Evolutionary conservation across 2,113 vertebrate genomes (phyloP), one percentile per base, ranked within the genome.

Genomic region (Nanger granti): DNA sequence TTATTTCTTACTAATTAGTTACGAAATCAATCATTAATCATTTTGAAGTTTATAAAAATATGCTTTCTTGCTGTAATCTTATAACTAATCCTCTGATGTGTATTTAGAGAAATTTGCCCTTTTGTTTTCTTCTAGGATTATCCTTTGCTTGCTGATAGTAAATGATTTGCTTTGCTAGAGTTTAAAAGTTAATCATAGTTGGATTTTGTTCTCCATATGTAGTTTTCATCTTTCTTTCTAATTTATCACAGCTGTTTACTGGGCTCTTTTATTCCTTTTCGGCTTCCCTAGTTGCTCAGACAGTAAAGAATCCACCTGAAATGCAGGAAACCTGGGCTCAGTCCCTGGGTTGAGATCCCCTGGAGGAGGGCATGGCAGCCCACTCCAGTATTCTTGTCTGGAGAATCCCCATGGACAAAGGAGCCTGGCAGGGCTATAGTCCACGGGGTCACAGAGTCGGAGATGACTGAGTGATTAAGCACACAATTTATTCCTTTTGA

Each of bases 51-150:
- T 98, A 87, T 37, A 90, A 96, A 98, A 98, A 98, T 98, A 92
- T 97, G 98, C 98, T 99, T 99, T 99, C 99, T 99, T 99, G 99
- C 99, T 99, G 99, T 99, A 99, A 99, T 99, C 99, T 99, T 99
- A 99, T 98, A 98, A 99, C 99, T 99, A 99, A 99, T 99, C 99
- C 99, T 99, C 99, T 99, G 97, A 98, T 97, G 93, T 97, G 95
- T 98, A 98, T 98, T 98, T 99, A 95, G 95, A 97, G 95, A 98
- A 98, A 97, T 98, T 98, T 97, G 97, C 98, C 98, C 94, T 97
- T 98, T 98, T 96, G 62, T 96, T 97, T 98, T 97, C 93, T 95
- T 98, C 86, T 92, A 94, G 80, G 52, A 66, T 93, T 96, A 87
- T 98, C 82, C 64, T 98, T 98, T 98, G 98, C 98, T 98, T 98